A percentile compares a stretch with the other conserved stretches of the same genome.
These are phyloP conservation scores for Radopholus similis DNA, from an alignment of 1,140 invertebrate genomes.

Conservation along the genomic window DNA sequence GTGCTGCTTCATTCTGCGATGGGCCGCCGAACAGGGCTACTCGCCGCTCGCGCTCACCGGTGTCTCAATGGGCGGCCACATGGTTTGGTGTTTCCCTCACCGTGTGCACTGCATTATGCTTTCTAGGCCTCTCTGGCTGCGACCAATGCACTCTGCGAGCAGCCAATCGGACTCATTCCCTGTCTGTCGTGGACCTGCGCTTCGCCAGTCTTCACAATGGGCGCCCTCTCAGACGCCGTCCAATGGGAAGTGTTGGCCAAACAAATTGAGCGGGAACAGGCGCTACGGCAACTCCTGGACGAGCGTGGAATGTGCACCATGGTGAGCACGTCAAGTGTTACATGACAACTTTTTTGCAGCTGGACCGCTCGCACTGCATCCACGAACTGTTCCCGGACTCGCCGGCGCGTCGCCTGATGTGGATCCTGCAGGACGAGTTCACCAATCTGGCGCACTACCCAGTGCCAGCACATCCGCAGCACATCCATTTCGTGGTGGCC, in stretches of 20 bases:
- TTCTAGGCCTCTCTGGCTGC: slow-evolving; percentile 69
- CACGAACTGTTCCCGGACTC: slow-evolving; percentile 66
- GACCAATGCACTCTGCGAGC: slow-evolving; percentile 75
- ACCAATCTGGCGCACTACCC: slow-evolving; percentile 91
- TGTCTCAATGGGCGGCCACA: slow-evolving; percentile 99
- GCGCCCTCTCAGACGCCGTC: slow-evolving; percentile 88
- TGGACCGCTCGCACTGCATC: neutral
- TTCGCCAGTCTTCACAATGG: slow-evolving; percentile 84
- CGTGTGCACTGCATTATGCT: neutral
- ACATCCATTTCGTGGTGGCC: slow-evolving; percentile 79
- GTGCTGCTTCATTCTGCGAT: slow-evolving; percentile 82
- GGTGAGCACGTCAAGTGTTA: slow-evolving; percentile 18
- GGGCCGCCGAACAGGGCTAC: slow-evolving; percentile 78
- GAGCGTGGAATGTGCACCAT: slow-evolving; percentile 40
- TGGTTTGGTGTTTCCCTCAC: slow-evolving; percentile 68
- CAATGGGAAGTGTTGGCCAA: slow-evolving; percentile 84
- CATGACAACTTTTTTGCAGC: neutral
- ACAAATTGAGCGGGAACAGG: slow-evolving; percentile 75
- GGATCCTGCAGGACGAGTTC: slow-evolving; percentile 95
- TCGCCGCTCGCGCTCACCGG: slow-evolving; percentile 75
- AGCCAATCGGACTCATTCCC: slow-evolving; percentile 84
- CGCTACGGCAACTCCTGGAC: slow-evolving; percentile 60
- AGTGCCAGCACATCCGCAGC: slow-evolving; percentile 73
- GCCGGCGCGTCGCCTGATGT: slow-evolving; percentile 76
- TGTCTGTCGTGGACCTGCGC: slow-evolving; percentile 96